Evolutionary conservation across 1,140 invertebrate species (phyloP).

Genomic region (Galleria mellonella): DNA sequence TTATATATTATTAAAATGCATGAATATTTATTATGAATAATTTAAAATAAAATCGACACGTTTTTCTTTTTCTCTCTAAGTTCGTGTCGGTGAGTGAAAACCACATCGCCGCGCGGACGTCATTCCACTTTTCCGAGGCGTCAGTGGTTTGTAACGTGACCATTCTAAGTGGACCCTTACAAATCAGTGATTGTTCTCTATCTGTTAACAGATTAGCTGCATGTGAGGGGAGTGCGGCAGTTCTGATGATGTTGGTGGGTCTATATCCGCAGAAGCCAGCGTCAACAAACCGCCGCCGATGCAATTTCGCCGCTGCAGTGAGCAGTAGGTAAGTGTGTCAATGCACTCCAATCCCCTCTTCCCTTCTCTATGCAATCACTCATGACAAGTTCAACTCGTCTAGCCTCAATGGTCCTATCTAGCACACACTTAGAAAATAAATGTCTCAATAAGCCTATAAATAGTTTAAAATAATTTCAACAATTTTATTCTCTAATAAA

Average conservation of each 20-base stretch:
- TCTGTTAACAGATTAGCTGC: conserved; percentile 10
- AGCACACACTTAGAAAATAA: conserved; percentile 14
- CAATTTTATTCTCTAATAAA: too few species aligned
- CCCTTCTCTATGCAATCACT: conserved; percentile 49
- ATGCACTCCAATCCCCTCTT: conserved; percentile 61
- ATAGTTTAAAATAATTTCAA: too few species aligned
- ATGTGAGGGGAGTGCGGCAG: conserved; percentile 15
- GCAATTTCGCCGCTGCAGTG: conserved; percentile 61
- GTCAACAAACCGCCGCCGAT: conserved; percentile 38
- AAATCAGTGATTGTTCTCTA: conserved; percentile 14
- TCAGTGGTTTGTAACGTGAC: conserved; percentile 50
- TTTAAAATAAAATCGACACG: conserved; percentile 28
- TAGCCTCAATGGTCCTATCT: conserved; percentile 34
- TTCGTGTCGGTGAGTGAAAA: conserved; percentile 66
- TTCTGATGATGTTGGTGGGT: conserved; percentile 35
- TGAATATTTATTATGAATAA: too few species aligned
- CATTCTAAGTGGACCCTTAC: conserved; percentile 31
- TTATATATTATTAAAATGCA: too few species aligned
- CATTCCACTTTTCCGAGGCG: conserved; percentile 69
- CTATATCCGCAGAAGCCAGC: conserved; percentile 40
- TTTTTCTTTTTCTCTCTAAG: conserved; percentile 47
- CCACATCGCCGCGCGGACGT: conserved; percentile 54
- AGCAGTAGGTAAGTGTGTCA: conserved; percentile 68
- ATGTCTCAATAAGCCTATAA: too few species aligned
- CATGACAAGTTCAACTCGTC: conserved; percentile 53